A percentile compares a stretch with the other conserved stretches of the same genome.
Conservation (phyloP, 2,888 invertebrate genomes). For the Protonemura montana region DNA sequence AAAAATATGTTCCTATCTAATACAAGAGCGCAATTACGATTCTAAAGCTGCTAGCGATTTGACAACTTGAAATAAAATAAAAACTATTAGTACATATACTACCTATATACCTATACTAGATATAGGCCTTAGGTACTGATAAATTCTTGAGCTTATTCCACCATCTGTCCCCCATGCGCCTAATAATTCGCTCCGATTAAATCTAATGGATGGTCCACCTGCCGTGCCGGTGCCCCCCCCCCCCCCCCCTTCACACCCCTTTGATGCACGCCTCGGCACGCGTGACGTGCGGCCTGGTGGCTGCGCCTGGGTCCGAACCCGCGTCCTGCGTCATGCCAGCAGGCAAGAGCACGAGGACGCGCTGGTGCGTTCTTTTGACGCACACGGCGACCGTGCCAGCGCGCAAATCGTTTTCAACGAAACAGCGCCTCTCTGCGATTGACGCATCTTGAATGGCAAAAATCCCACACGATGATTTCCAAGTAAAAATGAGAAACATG, state of each 20-base stretch:
- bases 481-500: neutral
- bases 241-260: neutral
- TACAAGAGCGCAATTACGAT: neutral
- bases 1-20: neutral
- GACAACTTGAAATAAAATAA: neutral
- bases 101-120: neutral
- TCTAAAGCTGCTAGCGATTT: neutral
- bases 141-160: slow-evolving; percentile 1
- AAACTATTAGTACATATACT: neutral
- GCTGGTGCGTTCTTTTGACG: no score
- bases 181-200: neutral
- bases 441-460: neutral
- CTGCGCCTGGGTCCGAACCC: neutral
- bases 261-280: neutral
- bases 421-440: neutral
- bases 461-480: neutral
- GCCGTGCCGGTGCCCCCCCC: neutral
- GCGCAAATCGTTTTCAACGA: neutral
- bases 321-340: neutral
- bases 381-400: neutral
- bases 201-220: slow-evolving; percentile 16
- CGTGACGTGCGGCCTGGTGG: neutral
- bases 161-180: neutral
- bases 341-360: neutral
- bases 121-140: neutral